A percentile compares a stretch with the other conserved stretches of the same genome.
Conservation (phyloP, 2,888 invertebrate genomes). For the Pheosia tremula region DNA sequence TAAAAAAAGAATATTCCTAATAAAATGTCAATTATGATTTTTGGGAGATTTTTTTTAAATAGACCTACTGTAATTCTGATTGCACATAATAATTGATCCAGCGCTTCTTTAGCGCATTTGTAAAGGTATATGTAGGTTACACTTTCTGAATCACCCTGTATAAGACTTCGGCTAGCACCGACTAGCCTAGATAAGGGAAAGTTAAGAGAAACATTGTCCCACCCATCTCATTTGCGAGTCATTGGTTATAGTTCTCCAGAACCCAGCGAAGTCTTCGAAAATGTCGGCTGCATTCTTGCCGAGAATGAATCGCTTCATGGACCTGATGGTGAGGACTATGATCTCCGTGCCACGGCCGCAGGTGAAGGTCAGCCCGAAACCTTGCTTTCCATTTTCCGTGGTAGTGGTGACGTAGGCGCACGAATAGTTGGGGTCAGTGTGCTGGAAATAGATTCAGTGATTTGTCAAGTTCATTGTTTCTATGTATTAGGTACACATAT, state of each 20-base stretch:
- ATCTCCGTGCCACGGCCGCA: conserved; percentile 95
- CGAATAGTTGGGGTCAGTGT: conserved; percentile 95
- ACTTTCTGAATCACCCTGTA: no score
- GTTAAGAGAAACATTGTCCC: conserved; percentile 24
- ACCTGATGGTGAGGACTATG: conserved; percentile 90
- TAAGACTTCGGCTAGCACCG: no score
- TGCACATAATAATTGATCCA: no score
- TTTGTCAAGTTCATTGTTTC: background rate
- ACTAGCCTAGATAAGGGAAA: background rate
- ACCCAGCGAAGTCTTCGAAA: conserved; percentile 89
- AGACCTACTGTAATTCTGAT: no score
- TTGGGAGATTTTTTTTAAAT: no score
- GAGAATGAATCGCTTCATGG: conserved; percentile 88
- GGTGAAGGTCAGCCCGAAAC: conserved; percentile 94
- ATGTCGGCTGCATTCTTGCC: conserved; percentile 88
- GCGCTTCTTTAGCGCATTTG: no score
- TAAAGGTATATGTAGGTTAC: no score
- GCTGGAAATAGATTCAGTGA: conserved; percentile 75
- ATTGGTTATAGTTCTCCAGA: conserved; percentile 93
- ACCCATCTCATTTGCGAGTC: conserved; percentile 97
- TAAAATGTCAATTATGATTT: no score
- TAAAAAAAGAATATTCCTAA: no score
- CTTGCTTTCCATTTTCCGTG: conserved; percentile 86
- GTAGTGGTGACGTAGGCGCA: conserved; percentile 94
- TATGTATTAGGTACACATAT: no score